Conservation (phyloP, 1,140 invertebrate genomes). For the Manduca sexta region DNA sequence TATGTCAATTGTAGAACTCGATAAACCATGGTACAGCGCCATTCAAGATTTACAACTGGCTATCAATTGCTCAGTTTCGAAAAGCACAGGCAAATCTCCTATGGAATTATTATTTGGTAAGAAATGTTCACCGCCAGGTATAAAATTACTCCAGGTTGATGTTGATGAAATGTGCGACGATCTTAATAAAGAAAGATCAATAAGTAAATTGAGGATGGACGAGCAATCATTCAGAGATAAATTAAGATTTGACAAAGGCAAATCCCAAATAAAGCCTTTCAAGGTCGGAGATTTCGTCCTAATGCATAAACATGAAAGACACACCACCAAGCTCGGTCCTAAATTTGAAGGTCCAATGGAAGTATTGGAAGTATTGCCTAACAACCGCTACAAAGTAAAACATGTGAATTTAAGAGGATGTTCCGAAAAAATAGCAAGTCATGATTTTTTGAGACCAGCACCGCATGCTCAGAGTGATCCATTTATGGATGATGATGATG, state of each 20-base stretch:
- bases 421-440: slow-evolving; percentile 23
- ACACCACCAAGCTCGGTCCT: slow-evolving; percentile 23
- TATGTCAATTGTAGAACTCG: slow-evolving; percentile 12
- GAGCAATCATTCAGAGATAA: slow-evolving; percentile 21
- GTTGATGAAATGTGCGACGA: slow-evolving; percentile 14
- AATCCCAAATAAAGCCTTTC: slow-evolving; percentile 21
- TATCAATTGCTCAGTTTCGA: slow-evolving; percentile 15
- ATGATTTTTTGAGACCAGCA: slow-evolving; percentile 16
- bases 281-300: slow-evolving; percentile 27
- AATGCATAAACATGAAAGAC: slow-evolving; percentile 22
- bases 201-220: slow-evolving; percentile 22
- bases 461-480: slow-evolving; percentile 12
- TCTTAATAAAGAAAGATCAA: slow-evolving; percentile 1
- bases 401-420: slow-evolving; percentile 21
- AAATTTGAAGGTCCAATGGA: slow-evolving; percentile 26
- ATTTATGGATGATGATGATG: slow-evolving; percentile 7
- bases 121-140: slow-evolving; percentile 19
- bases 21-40: slow-evolving; percentile 12
- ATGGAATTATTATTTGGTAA: slow-evolving; percentile 29
- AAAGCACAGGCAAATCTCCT: slow-evolving; percentile 23
- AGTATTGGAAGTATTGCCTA: slow-evolving; percentile 19
- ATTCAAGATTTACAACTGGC: slow-evolving; percentile 14
- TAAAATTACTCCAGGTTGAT: slow-evolving; percentile 20
- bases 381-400: slow-evolving; percentile 22
- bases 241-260: slow-evolving; percentile 23